Percentiles rank a stretch among this genome's conserved stretches.
These are phyloP conservation scores for Caiman crocodilus DNA, from an alignment of 2,797 vertebrate species.

Conservation along the genomic window DNA sequence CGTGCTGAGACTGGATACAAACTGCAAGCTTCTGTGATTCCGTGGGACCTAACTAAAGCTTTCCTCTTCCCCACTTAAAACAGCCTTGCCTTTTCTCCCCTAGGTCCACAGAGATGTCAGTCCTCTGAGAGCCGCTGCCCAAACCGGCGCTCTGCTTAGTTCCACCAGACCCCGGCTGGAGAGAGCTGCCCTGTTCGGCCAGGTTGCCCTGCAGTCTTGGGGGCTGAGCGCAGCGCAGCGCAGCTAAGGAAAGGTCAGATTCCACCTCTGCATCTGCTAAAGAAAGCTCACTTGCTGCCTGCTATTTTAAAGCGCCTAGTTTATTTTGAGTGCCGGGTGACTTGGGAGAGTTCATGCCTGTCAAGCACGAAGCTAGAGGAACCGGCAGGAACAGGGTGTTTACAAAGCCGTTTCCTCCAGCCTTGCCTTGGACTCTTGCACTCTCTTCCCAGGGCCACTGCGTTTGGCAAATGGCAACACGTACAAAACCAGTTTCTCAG, in stretches of 20 bases:
- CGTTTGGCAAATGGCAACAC: background rate
- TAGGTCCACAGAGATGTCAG: accelerated
- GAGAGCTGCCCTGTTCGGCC: background rate
- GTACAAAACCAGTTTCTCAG: background rate
- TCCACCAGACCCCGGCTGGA: background rate
- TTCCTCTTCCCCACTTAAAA: background rate
- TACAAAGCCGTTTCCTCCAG: constrained; percentile 45
- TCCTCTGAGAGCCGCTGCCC: background rate
- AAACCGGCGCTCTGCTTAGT: accelerated
- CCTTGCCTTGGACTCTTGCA: background rate
- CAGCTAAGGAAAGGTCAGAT: background rate
- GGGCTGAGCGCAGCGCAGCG: background rate
- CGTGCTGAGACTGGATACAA: too few species aligned
- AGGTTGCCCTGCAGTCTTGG: background rate
- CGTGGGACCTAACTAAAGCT: background rate
- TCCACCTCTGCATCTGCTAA: constrained; percentile 66
- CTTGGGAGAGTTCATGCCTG: background rate
- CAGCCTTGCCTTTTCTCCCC: background rate
- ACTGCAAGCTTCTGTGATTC: background rate
- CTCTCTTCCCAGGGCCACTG: background rate
- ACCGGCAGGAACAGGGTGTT: constrained; percentile 57
- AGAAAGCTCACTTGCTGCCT: constrained; percentile 47
- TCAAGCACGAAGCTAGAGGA: constrained; percentile 27
- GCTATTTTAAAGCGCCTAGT: background rate
- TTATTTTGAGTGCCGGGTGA: constrained; percentile 57